Evolutionary conservation across 2,113 vertebrate species (phyloP).

Genomic region (Promerops cafer): DNA sequence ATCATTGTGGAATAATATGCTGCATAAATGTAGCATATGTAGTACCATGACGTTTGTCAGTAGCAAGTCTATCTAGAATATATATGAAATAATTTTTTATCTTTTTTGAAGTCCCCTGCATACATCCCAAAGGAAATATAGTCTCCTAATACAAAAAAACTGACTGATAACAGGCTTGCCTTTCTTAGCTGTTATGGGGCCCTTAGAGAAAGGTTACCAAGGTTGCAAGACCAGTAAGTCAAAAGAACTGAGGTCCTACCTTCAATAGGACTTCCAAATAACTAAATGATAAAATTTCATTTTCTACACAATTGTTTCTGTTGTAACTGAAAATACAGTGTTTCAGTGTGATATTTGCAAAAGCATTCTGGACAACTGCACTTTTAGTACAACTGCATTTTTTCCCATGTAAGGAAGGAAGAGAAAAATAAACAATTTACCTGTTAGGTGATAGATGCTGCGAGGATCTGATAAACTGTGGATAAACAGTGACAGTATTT

Average conservation of each 20-base stretch:
- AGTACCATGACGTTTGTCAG: background rate
- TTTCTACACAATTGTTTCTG: background rate
- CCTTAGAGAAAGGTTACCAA: background rate
- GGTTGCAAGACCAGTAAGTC: background rate
- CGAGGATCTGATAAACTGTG: background rate
- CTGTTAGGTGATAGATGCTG: slow-evolving; percentile 4
- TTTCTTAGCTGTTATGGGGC: background rate
- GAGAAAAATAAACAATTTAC: slow-evolving; percentile 44
- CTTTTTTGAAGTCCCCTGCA: background rate
- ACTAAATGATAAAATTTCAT: background rate
- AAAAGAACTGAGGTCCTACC: background rate
- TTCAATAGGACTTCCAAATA: background rate
- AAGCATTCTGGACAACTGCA: background rate
- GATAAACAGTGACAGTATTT: background rate
- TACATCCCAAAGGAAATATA: background rate
- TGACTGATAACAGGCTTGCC: background rate
- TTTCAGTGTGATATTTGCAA: background rate
- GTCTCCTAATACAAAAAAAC: background rate
- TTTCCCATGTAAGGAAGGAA: background rate
- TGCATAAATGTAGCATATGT: background rate
- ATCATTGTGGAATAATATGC: background rate
- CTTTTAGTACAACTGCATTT: background rate
- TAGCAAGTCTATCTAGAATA: background rate
- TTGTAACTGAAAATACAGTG: background rate
- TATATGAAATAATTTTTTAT: background rate